These are phyloP conservation scores for Aporophyla nigra DNA, from an alignment of 2,888 invertebrate genomes.

Conservation along the genomic window DNA sequence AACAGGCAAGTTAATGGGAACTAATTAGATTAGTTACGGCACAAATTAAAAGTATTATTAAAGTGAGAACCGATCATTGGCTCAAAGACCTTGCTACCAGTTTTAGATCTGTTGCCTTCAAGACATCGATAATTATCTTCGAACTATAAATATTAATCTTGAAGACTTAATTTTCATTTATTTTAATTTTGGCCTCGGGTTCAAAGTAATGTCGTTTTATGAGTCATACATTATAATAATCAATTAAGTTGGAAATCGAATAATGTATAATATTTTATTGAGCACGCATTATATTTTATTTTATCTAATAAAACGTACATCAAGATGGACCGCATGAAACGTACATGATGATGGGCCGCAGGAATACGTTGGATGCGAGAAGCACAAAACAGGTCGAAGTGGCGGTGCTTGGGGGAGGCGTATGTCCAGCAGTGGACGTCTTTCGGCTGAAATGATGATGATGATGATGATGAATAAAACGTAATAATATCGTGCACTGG, in stretches of 20 bases:
- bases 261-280: background rate
- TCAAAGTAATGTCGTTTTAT: slow-evolving; percentile 1
- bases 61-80: slow-evolving; percentile 26
- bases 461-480: too few species aligned
- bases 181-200: slow-evolving; percentile 9
- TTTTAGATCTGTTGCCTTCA: slow-evolving; percentile 14
- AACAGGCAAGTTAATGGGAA: slow-evolving; percentile 35
- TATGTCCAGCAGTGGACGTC: too few species aligned
- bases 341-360: too few species aligned
- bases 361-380: too few species aligned
- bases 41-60: slow-evolving; percentile 20
- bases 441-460: too few species aligned
- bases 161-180: slow-evolving; percentile 12
- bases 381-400: too few species aligned
- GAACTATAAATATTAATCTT: slow-evolving; percentile 7
- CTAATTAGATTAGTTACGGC: slow-evolving; percentile 50
- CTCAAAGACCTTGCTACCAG: slow-evolving; percentile 29
- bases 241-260: background rate
- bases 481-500: too few species aligned
- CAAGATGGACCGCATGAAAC: too few species aligned
- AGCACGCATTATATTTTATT: too few species aligned
- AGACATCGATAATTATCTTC: slow-evolving; percentile 25
- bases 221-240: background rate
- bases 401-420: too few species aligned
- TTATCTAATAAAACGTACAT: too few species aligned